Base-by-base conservation (phyloP, 2,888 invertebrate species). In the Cryptocheilus praepositus region DNA sequence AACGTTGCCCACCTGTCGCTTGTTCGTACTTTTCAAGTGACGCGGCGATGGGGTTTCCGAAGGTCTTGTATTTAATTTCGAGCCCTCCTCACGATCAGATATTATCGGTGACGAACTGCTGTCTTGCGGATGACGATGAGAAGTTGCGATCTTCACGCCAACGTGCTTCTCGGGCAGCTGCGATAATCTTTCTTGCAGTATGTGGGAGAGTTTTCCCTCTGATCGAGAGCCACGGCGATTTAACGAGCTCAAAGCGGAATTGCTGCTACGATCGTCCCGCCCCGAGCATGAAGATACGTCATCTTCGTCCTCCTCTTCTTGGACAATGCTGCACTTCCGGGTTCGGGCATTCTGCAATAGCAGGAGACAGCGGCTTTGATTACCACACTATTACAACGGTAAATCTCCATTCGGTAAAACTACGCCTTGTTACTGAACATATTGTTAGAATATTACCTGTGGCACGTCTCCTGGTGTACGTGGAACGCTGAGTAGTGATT, bases 281-380 rank as follows among this genome's bases (percentile, higher is more conserved):
- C 92, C 92, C 7, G 92, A 90, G 77, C 91, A 91, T 74, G 92
- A 85, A 51, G 91, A 88, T 72, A 90, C 91, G 80, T 95, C 96
- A 83, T 97, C 97, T 85, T 95, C 95, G 83, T 96, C 97, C 81
- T 97, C 97, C 87, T 98, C 98, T 85, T 96, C 96, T 80, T 96
- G 94, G 21, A 97, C 97, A 82, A 97, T 96, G 84, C 96, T 96
- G 90, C 96, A 97, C 86, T 97, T 97, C 59, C 96, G 92, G 22
- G 93, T 93, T 59, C 95, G 91, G 91, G 93, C 89, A 65, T 88
- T 89, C 87, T 89, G 76, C 51, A 80, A 83, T 61, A 43, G 73
- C 54, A 66, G 60, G 3, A 59, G 19, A 1, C 44, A 55, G 52
- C 22, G 22, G 1, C 15, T 22, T 53, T 11, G 13, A 7, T 36